Evolutionary conservation across 2,113 vertebrate species (phyloP).

Genomic region (Dryoscopus gambensis): DNA sequence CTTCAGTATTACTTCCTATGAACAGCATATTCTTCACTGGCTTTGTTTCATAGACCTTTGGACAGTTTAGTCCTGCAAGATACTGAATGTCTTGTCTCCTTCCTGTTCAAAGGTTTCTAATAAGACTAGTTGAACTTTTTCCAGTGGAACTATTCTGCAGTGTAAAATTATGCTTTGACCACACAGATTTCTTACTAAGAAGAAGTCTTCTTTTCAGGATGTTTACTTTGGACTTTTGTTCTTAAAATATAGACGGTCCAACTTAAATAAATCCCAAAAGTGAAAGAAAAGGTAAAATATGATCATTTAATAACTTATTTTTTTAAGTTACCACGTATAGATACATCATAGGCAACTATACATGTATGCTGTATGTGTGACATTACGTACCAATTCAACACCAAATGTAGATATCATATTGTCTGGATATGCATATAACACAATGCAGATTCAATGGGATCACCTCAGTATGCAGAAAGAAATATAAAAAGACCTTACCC

Average conservation of each 20-base stretch:
- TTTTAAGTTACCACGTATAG: not conserved
- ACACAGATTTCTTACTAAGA: not conserved
- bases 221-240: not conserved
- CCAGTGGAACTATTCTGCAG: not conserved
- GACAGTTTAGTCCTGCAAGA: not conserved
- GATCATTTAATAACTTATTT: not conserved
- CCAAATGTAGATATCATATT: not conserved
- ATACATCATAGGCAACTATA: not conserved
- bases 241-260: not conserved
- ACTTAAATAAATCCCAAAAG: not conserved
- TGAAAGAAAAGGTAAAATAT: not conserved
- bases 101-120: not conserved
- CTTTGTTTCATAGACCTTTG: not conserved
- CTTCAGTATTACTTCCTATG: not conserved
- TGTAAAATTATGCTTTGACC: not conserved
- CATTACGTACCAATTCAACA: not conserved
- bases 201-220: not conserved
- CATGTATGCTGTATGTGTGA: not conserved
- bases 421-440: not conserved
- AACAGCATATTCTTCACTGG: not conserved
- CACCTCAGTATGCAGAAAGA: not conserved
- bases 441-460: not conserved
- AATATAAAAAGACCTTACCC: not conserved
- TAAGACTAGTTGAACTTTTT: not conserved
- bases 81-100: not conserved